Conservation (phyloP, 2,797 vertebrate species). For the Oreonectes daqikongensis region DNA sequence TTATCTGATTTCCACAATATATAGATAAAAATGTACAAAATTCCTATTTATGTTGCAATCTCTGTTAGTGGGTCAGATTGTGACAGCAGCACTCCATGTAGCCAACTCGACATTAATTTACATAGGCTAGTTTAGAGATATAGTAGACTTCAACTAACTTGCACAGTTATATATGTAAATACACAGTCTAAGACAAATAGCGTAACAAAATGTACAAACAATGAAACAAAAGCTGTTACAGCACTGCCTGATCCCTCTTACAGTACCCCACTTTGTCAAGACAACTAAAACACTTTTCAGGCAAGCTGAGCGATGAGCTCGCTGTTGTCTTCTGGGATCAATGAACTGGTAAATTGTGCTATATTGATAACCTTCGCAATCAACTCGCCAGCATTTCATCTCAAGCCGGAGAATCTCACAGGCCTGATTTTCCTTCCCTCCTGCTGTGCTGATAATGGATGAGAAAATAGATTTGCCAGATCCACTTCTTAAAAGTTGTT, state of each 20-base stretch:
- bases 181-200: no score
- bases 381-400: not conserved
- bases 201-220: not conserved
- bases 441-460: not conserved
- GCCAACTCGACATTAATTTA: no score
- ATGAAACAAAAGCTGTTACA: not conserved
- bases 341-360: constrained; percentile 5
- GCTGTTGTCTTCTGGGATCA: constrained; percentile 4
- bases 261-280: not conserved
- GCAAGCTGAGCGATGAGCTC: not conserved
- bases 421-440: not conserved
- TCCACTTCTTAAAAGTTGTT: constrained; percentile 1
- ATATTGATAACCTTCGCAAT: constrained; percentile 18
- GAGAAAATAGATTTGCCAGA: constrained; percentile 17
- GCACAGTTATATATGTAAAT: no score
- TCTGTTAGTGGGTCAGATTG: no score
- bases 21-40: no score
- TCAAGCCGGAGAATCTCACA: not conserved
- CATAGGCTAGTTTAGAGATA: no score
- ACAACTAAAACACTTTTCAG: not conserved
- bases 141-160: no score
- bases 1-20: no score
- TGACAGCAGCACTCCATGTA: no score
- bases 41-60: no score
- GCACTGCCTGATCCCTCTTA: not conserved